phyloP scores from a whole-genome alignment of 1,140 invertebrate species.

The Papilio glaucus region DNA sequence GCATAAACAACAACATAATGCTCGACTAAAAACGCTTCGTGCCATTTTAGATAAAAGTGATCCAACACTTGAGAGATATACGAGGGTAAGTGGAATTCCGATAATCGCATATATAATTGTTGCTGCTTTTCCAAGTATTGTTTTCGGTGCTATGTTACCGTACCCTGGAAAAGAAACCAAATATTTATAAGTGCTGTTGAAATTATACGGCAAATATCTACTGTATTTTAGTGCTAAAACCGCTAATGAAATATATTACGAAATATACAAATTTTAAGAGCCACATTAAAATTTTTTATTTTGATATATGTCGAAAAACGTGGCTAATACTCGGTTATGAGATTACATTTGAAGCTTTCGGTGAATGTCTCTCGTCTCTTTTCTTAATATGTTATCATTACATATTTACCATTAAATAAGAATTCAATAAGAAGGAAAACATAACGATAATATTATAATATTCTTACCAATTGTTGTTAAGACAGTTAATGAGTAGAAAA shows the following conservation, averaged over 20 bases:
- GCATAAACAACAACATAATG: conserved; percentile 92
- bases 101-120: conserved; percentile 95
- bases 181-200: conserved; percentile 17
- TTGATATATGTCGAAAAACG: too few species aligned
- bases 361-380: too few species aligned
- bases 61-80: conserved; percentile 93
- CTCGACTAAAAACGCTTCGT: conserved; percentile 92
- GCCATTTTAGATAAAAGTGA: conserved; percentile 93
- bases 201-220: too few species aligned
- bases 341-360: too few species aligned
- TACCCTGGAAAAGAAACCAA: conserved; percentile 87
- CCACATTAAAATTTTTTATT: too few species aligned
- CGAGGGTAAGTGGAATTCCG: conserved; percentile 95
- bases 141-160: conserved; percentile 92
- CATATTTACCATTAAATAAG: neutral
- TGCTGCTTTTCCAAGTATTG: conserved; percentile 91
- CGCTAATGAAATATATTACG: too few species aligned
- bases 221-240: too few species aligned
- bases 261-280: too few species aligned
- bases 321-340: too few species aligned
- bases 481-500: conserved; percentile 97
- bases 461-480: conserved; percentile 97
- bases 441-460: conserved; percentile 20
- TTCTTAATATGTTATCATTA: too few species aligned
- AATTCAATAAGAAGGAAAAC: neutral